Conservation (phyloP, 2,797 vertebrate genomes). For the Squalus acanthias region DNA sequence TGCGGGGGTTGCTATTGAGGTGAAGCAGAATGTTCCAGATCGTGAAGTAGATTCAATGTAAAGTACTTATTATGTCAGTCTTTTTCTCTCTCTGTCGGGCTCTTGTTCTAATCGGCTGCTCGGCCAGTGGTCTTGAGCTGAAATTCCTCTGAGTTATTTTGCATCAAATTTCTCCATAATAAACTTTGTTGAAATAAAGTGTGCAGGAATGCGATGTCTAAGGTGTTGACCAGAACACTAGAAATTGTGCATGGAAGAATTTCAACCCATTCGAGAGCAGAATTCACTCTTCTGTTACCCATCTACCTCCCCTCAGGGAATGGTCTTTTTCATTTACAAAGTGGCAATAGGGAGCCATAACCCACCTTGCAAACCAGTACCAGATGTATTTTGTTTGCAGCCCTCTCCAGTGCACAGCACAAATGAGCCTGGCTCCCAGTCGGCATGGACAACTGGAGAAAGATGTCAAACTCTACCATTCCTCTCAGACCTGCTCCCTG, state of each 20-base stretch:
- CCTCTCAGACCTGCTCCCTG: slow-evolving; percentile 9
- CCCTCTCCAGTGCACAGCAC: background rate
- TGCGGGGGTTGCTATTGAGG: background rate
- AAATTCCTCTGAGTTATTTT: background rate
- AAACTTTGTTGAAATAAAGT: background rate
- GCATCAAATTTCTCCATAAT: background rate
- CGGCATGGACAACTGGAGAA: background rate
- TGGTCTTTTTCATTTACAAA: background rate
- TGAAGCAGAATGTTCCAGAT: slow-evolving; percentile 3
- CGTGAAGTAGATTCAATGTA: background rate
- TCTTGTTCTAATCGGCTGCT: background rate
- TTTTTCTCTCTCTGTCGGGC: background rate
- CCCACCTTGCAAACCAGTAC: background rate
- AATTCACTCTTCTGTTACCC: background rate
- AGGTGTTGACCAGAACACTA: background rate
- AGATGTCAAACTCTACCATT: background rate
- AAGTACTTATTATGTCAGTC: background rate
- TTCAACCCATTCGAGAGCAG: background rate
- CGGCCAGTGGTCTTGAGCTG: background rate
- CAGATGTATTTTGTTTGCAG: background rate
- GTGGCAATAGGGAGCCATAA: background rate
- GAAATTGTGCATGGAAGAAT: background rate
- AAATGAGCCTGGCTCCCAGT: slow-evolving; percentile 10
- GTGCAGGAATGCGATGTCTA: background rate
- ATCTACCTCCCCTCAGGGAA: background rate